These are phyloP conservation scores for Micrasema longulum DNA, from an alignment of 1,140 invertebrate genomes.

Conservation along the genomic window DNA sequence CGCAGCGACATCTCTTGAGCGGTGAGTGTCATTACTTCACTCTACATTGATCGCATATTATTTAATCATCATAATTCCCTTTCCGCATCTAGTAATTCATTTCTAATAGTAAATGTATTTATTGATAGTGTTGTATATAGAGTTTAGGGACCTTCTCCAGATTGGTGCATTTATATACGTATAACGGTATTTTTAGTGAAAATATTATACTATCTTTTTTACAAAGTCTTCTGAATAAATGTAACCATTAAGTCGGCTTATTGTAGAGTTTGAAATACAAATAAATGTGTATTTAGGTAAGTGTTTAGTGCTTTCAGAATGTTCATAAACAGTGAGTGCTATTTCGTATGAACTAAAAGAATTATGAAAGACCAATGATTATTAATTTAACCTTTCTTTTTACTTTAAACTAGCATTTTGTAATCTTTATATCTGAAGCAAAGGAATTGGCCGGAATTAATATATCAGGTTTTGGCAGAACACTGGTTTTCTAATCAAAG, in stretches of 20 bases:
- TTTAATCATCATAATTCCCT: too few species aligned
- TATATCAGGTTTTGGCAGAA: too few species aligned
- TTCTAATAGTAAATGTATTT: too few species aligned
- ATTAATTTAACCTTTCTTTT: slow-evolving; percentile 28
- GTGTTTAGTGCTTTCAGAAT: not conserved
- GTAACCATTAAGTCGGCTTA: slow-evolving; percentile 33
- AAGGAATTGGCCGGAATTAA: slow-evolving; percentile 38
- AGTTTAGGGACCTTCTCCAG: slow-evolving; percentile 38
- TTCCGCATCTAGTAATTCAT: too few species aligned
- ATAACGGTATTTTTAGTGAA: slow-evolving; percentile 14
- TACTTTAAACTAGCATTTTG: slow-evolving; percentile 33
- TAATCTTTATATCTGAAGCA: slow-evolving; percentile 35
- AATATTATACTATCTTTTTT: slow-evolving; percentile 18
- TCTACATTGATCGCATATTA: too few species aligned
- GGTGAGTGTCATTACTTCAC: too few species aligned
- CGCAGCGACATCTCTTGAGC: too few species aligned
- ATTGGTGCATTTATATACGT: slow-evolving; percentile 42
- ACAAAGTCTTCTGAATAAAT: slow-evolving; percentile 24
- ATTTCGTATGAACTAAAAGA: slow-evolving; percentile 32
- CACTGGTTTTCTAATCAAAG: too few species aligned
- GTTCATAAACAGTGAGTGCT: slow-evolving; percentile 8
- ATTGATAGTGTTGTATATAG: slow-evolving; percentile 35
- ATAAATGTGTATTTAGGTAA: slow-evolving; percentile 26
- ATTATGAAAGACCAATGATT: slow-evolving; percentile 37
- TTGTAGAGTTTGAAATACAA: slow-evolving; percentile 17